Percentiles rank a stretch among this genome's conserved stretches.
phyloP scores from a whole-genome alignment of 1,140 invertebrate species.

The Cyclina sinensis region DNA sequence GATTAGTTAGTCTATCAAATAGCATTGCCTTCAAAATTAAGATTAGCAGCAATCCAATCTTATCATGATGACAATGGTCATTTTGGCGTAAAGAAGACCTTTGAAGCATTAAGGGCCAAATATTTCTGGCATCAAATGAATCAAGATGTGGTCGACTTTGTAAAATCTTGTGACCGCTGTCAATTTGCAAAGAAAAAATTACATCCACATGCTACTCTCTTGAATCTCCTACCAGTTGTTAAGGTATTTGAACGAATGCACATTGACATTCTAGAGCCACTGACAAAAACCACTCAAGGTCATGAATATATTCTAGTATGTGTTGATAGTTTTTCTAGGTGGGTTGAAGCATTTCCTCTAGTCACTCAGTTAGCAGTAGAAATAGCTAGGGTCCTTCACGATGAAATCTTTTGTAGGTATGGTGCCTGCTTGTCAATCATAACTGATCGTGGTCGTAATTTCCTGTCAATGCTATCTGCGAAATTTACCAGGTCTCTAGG shows the following conservation, averaged over 20 bases:
- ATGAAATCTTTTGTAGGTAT: slow-evolving; percentile 69
- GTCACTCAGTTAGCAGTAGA: slow-evolving; percentile 40
- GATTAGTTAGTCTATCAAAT: slow-evolving; percentile 36
- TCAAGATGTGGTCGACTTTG: slow-evolving; percentile 42
- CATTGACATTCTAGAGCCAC: slow-evolving; percentile 66
- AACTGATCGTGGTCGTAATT: slow-evolving; percentile 66
- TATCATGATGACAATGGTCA: slow-evolving; percentile 56
- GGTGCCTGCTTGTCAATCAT: slow-evolving; percentile 53
- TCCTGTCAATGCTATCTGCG: slow-evolving; percentile 72
- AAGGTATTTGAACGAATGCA: slow-evolving; percentile 50
- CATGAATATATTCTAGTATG: slow-evolving; percentile 51
- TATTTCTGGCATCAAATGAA: slow-evolving; percentile 37
- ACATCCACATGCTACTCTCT: background rate
- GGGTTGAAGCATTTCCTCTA: slow-evolving; percentile 64
- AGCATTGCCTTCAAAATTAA: slow-evolving; percentile 52
- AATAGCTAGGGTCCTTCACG: slow-evolving; percentile 51
- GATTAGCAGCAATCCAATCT: slow-evolving; percentile 49
- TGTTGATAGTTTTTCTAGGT: slow-evolving; percentile 52
- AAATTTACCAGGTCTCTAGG: too few relatives aligned
- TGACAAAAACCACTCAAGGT: slow-evolving; percentile 33
- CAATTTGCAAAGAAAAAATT: slow-evolving; percentile 9
- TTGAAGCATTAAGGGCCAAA: slow-evolving; percentile 54
- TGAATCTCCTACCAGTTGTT: slow-evolving; percentile 50
- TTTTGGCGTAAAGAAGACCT: slow-evolving; percentile 55
- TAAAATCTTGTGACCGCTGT: too few relatives aligned